Percentiles rank a stretch among this genome's conserved stretches.
These are phyloP conservation scores for Emys orbicularis DNA, from an alignment of 2,797 vertebrate genomes.

Conservation along the genomic window DNA sequence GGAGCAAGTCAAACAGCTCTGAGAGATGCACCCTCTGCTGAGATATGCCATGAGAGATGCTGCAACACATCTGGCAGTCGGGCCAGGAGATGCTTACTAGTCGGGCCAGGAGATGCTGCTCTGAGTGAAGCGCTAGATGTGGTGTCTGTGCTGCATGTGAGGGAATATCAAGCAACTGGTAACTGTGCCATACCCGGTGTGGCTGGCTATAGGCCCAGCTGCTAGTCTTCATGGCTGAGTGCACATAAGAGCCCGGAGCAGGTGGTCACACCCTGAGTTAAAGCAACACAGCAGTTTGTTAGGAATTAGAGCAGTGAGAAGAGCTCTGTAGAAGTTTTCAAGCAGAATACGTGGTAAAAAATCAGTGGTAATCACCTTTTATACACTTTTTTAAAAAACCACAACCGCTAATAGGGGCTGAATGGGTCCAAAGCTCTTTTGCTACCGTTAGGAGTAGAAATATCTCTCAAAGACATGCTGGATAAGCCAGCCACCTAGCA, in stretches of 20 bases:
- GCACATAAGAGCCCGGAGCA: constrained; percentile 36
- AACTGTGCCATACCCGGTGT: background rate
- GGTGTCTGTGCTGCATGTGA: background rate
- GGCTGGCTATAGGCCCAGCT: constrained; percentile 43
- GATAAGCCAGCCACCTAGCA: background rate
- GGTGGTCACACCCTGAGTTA: constrained; percentile 7
- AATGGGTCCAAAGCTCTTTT: background rate
- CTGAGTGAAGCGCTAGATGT: background rate
- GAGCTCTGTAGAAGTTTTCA: constrained; percentile 31
- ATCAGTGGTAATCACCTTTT: constrained; percentile 41
- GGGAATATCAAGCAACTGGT: constrained; percentile 22
- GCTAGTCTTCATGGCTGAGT: constrained; percentile 43
- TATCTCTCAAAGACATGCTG: background rate
- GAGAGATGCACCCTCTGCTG: background rate
- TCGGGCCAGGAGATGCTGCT: background rate
- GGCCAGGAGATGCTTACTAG: background rate
- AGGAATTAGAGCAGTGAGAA: constrained; percentile 16
- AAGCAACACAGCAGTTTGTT: constrained; percentile 48
- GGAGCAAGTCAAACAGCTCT: background rate
- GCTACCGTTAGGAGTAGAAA: background rate
- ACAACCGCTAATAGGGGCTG: background rate
- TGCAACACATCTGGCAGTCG: background rate
- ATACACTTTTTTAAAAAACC: constrained; percentile 32
- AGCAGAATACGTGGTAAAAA: constrained; percentile 55
- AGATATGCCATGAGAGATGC: background rate